Evolutionary conservation across 2,888 invertebrate species (phyloP).

Genomic region (Drosophila barbarae): DNA sequence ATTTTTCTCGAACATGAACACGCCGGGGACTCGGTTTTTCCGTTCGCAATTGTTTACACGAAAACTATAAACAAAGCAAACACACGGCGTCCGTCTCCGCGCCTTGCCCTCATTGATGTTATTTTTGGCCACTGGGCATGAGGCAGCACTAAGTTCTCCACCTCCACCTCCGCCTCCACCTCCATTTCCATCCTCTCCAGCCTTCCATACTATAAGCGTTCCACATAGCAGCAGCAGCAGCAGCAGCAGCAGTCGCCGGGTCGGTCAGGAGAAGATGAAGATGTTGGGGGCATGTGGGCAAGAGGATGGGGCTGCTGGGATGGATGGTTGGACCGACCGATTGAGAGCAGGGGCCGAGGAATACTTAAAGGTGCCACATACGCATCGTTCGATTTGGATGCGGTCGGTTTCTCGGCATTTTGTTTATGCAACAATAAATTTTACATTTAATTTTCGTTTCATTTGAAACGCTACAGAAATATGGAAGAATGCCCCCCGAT

Average conservation of each 20-base stretch:
- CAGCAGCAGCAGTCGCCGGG: conserved; percentile 27
- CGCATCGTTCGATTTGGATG: conserved; percentile 63
- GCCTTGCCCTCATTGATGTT: conserved; percentile 50
- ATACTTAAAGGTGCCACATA: conserved; percentile 74
- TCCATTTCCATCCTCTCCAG: conserved; percentile 50
- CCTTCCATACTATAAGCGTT: conserved; percentile 48
- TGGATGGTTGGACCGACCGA: conserved; percentile 4
- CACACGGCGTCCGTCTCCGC: conserved; percentile 37
- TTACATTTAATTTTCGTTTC: conserved; percentile 68
- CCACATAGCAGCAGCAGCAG: conserved; percentile 42
- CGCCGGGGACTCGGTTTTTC: conserved; percentile 48
- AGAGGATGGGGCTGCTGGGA: neutral
- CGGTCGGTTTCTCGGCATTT: conserved; percentile 65
- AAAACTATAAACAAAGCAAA: conserved; percentile 65
- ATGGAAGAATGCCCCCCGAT: conserved; percentile 40
- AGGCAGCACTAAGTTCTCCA: conserved; percentile 54
- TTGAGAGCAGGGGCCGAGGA: conserved; percentile 36
- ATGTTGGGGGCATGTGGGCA: conserved; percentile 19
- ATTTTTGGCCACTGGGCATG: conserved; percentile 68
- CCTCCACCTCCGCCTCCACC: neutral
- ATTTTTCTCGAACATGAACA: conserved; percentile 61
- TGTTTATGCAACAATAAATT: conserved; percentile 76
- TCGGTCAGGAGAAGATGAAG: conserved; percentile 35
- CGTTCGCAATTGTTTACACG: conserved; percentile 70
- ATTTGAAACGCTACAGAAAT: conserved; percentile 61